Percentiles rank a stretch among this genome's conserved stretches.
phyloP scores from a whole-genome alignment of 2,797 vertebrate genomes.

The Poecilia gillii region DNA sequence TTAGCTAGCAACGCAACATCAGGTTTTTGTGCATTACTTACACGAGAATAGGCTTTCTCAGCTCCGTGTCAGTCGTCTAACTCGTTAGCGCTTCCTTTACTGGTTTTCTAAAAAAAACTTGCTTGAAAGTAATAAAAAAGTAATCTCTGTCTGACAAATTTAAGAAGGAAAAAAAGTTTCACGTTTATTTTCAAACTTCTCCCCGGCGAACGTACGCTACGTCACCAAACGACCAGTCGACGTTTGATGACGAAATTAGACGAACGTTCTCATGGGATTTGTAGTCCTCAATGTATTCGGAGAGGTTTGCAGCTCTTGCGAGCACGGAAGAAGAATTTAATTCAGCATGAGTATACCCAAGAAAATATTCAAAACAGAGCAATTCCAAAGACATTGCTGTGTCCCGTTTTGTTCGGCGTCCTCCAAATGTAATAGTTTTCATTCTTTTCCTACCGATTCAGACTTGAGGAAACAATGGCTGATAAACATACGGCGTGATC shows the following conservation, averaged over 20 bases:
- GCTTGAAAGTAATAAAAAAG: accelerated
- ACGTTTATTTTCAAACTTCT: slow-evolving; percentile 77
- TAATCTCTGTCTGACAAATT: not conserved
- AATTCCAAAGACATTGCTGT: not conserved
- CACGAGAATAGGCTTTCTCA: not conserved
- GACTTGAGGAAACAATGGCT: not conserved
- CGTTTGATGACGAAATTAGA: slow-evolving; percentile 41
- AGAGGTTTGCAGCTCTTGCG: not conserved
- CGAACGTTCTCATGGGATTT: slow-evolving; percentile 21
- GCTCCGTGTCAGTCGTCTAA: accelerated
- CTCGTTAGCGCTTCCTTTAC: not conserved
- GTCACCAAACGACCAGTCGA: slow-evolving; percentile 43
- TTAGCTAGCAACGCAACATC: slow-evolving; percentile 28
- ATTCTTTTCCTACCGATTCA: not conserved
- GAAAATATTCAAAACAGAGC: not conserved
- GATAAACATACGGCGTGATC: not conserved
- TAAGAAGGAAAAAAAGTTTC: slow-evolving; percentile 56
- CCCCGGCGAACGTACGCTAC: slow-evolving; percentile 40
- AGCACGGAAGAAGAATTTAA: not conserved
- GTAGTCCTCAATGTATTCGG: slow-evolving; percentile 19
- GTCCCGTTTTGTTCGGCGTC: not conserved
- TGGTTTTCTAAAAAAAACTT: not conserved
- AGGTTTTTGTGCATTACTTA: slow-evolving; percentile 19
- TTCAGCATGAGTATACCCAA: not conserved
- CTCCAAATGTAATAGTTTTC: not conserved